These are phyloP conservation scores for Amphipoea oculea DNA, from an alignment of 2,888 invertebrate genomes.

Conservation along the genomic window DNA sequence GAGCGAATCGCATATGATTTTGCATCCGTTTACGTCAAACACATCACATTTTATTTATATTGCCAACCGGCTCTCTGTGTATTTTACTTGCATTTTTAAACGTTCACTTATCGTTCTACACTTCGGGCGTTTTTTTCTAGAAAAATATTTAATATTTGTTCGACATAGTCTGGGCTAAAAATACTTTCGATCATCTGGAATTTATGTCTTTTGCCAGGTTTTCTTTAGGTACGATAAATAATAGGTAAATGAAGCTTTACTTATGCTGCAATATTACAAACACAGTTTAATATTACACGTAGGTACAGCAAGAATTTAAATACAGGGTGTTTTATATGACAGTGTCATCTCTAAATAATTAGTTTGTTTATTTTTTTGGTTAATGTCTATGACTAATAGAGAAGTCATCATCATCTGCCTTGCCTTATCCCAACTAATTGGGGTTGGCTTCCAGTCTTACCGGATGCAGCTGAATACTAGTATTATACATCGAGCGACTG, in stretches of 20 bases:
- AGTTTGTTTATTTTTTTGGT: neutral
- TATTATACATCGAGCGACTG: no score
- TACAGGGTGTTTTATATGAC: neutral
- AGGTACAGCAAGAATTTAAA: neutral
- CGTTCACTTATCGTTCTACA: constrained; percentile 31
- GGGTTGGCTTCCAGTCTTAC: no score
- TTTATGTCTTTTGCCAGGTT: neutral
- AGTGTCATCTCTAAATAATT: neutral
- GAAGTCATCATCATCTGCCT: no score
- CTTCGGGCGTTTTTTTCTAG: neutral
- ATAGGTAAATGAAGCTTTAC: neutral
- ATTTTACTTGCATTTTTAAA: constrained; percentile 35
- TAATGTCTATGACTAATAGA: no score
- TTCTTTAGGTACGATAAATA: neutral
- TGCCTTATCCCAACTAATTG: no score
- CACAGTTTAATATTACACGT: neutral
- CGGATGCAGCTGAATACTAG: no score
- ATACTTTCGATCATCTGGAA: constrained; percentile 8
- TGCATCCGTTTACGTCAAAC: constrained; percentile 57
- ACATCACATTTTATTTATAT: constrained; percentile 49
- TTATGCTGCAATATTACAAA: neutral
- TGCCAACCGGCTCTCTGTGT: constrained; percentile 32
- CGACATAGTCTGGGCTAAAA: constrained; percentile 21
- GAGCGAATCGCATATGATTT: constrained; percentile 51
- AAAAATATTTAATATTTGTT: constrained; percentile 11